Conservation (phyloP, 2,888 invertebrate genomes). For the Dioctria rufipes region DNA sequence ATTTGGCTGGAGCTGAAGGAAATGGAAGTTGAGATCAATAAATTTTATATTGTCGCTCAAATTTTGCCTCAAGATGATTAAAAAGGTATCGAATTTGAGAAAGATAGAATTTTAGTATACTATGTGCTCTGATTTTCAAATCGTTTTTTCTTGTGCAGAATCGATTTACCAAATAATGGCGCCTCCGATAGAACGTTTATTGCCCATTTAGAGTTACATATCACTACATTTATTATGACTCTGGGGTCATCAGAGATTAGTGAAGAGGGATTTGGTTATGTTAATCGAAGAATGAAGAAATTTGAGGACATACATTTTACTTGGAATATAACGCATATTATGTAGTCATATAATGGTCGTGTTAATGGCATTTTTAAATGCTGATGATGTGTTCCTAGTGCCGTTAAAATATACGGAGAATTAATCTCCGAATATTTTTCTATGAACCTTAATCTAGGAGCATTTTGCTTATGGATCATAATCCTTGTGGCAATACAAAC, state of each 20-base stretch:
- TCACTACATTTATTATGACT: constrained; percentile 42
- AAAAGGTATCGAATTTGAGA: constrained; percentile 39
- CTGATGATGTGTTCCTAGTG: constrained; percentile 2
- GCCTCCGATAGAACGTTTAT: constrained; percentile 32
- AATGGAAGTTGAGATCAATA: constrained; percentile 1
- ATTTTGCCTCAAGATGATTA: constrained; percentile 38
- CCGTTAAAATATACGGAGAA: background rate
- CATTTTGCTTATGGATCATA: constrained; percentile 24
- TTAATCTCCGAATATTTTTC: background rate
- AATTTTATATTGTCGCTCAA: constrained; percentile 16
- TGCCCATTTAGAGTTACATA: constrained; percentile 50
- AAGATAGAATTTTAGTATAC: constrained; percentile 32
- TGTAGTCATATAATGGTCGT: constrained; percentile 9
- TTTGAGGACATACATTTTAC: constrained; percentile 20
- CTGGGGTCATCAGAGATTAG: constrained; percentile 39
- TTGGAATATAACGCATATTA: background rate
- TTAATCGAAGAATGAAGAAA: constrained; percentile 30
- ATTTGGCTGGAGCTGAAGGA: background rate
- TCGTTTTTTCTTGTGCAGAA: background rate
- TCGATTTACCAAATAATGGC: constrained; percentile 43
- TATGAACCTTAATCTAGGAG: background rate
- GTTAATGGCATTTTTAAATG: constrained; percentile 17
- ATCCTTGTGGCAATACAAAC: background rate
- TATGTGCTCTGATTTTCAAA: background rate
- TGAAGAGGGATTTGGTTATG: background rate